These are phyloP conservation scores for Pseudomyrmex dendroicus DNA, from an alignment of 1,140 invertebrate genomes.

Conservation along the genomic window DNA sequence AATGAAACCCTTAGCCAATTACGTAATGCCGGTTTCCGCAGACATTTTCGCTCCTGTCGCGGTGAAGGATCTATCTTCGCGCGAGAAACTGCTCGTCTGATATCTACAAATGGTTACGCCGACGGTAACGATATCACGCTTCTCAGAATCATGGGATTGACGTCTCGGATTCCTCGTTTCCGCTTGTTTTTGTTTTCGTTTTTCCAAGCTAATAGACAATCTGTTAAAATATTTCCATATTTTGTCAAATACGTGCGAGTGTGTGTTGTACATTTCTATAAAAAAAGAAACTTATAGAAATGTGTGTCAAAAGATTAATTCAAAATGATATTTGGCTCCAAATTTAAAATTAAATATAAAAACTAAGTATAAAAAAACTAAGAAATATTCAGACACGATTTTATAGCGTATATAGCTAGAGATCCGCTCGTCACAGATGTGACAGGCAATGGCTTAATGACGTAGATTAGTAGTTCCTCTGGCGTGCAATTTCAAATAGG, in stretches of 20 bases:
- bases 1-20: slow-evolving; percentile 70
- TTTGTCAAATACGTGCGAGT: too few relatives aligned
- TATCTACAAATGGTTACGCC: slow-evolving; percentile 72
- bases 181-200: slow-evolving; percentile 21
- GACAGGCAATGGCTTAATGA: slow-evolving; percentile 37
- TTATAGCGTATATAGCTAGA: slow-evolving; percentile 26
- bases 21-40: slow-evolving; percentile 65
- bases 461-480: slow-evolving; percentile 35
- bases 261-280: too few relatives aligned
- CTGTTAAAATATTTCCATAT: background rate
- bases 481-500: slow-evolving; percentile 43
- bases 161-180: slow-evolving; percentile 40
- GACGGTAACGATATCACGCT: slow-evolving; percentile 72
- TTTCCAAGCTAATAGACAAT: slow-evolving; percentile 33
- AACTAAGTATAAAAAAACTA: too few relatives aligned
- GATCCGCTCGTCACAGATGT: slow-evolving; percentile 1
- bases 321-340: too few relatives aligned
- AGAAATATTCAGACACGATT: background rate
- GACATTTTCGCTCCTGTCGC: slow-evolving; percentile 58
- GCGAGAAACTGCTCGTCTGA: slow-evolving; percentile 22
- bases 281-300: too few relatives aligned
- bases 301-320: too few relatives aligned
- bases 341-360: too few relatives aligned
- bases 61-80: slow-evolving; percentile 43
- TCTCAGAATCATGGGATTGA: slow-evolving; percentile 65